Percentiles rank a stretch among this genome's conserved stretches.
phyloP scores from a whole-genome alignment of 2,888 invertebrate species.

The Amiota minor region DNA sequence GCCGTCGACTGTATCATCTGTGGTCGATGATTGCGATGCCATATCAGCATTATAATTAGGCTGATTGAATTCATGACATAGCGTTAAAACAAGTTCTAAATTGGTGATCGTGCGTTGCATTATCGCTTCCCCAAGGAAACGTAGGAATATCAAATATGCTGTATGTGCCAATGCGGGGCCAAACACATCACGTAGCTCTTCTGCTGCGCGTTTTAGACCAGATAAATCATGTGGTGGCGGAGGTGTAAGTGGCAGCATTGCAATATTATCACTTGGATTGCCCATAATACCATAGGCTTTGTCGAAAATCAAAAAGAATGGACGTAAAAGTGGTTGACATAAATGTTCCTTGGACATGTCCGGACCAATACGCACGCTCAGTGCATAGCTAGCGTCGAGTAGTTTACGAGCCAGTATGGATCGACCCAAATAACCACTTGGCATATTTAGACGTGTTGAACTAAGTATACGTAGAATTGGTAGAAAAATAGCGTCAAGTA shows the following conservation, averaged over 20 bases:
- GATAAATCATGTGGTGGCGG: conserved; percentile 39
- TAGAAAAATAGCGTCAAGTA: conserved; percentile 87
- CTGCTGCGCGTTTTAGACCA: conserved; percentile 75
- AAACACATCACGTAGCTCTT: conserved; percentile 88
- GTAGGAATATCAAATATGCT: conserved; percentile 84
- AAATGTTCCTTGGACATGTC: conserved; percentile 85
- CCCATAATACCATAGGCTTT: conserved; percentile 75
- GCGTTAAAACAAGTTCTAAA: conserved; percentile 82
- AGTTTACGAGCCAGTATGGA: conserved; percentile 86
- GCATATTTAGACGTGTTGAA: conserved; percentile 86
- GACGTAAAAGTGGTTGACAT: conserved; percentile 80
- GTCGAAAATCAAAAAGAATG: conserved; percentile 88
- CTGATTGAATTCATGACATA: conserved; percentile 84
- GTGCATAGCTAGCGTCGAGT: conserved; percentile 85
- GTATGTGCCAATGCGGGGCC: conserved; percentile 88
- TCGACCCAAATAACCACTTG: conserved; percentile 84
- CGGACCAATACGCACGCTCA: conserved; percentile 84
- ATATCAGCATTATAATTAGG: conserved; percentile 66
- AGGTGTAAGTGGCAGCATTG: conserved; percentile 60
- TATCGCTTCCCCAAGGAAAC: conserved; percentile 81
- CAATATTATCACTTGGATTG: conserved; percentile 47
- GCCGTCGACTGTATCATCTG: conserved; percentile 47
- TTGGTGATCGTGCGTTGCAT: conserved; percentile 85
- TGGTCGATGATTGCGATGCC: conserved; percentile 39
- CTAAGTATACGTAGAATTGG: conserved; percentile 87